phyloP scores from a whole-genome alignment of 2,888 invertebrate genomes.

The Barypeithes pellucidus region DNA sequence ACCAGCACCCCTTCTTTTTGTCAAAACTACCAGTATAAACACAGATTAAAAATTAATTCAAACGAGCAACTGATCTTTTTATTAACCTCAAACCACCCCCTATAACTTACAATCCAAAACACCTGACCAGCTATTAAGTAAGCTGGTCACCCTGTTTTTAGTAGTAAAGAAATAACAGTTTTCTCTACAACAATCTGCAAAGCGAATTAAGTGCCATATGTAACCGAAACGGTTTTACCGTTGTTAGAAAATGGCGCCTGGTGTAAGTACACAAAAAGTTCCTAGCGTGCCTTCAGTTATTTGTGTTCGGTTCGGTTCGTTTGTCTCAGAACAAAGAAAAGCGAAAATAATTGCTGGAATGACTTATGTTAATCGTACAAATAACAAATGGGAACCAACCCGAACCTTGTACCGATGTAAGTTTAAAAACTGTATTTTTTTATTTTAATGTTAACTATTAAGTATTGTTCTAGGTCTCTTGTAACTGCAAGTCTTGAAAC shows the following conservation, averaged over 20 bases:
- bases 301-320: slow-evolving; percentile 14
- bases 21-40: too few relatives aligned
- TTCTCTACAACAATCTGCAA: too few relatives aligned
- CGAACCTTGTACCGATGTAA: slow-evolving; percentile 21
- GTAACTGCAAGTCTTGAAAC: slow-evolving; percentile 26
- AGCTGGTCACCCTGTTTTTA: too few relatives aligned
- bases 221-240: neutral
- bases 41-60: too few relatives aligned
- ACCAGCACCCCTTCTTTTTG: too few relatives aligned
- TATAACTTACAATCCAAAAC: too few relatives aligned
- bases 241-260: slow-evolving; percentile 11
- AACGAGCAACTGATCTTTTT: too few relatives aligned
- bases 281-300: slow-evolving; percentile 20
- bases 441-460: slow-evolving; percentile 20
- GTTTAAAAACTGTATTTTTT: slow-evolving; percentile 1
- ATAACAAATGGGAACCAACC: slow-evolving; percentile 6
- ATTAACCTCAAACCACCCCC: too few relatives aligned
- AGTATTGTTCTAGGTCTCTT: slow-evolving; percentile 23
- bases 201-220: neutral
- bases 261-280: slow-evolving; percentile 15
- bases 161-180: too few relatives aligned
- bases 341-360: slow-evolving; percentile 31
- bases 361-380: slow-evolving; percentile 7
- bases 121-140: too few relatives aligned
- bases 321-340: slow-evolving; percentile 24